Evolutionary conservation across 2,113 vertebrate species (phyloP).

Genomic region (Otis tarda): DNA sequence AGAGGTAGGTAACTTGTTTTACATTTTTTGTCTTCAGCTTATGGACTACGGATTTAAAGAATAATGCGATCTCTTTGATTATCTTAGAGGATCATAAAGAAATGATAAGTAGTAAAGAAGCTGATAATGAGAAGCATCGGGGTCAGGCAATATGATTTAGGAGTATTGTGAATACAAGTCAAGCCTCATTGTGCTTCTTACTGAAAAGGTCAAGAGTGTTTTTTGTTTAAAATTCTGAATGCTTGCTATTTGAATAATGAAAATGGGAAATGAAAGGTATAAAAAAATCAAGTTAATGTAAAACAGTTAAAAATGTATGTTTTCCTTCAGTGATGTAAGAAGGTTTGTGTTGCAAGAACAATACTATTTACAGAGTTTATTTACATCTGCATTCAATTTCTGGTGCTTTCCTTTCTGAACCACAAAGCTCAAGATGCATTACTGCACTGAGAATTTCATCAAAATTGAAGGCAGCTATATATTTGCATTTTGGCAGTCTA

Average conservation of each 20-base stretch:
- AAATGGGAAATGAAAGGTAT: background rate
- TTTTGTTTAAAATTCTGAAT: background rate
- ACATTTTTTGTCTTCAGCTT: background rate
- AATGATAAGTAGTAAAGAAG: background rate
- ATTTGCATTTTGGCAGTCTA: background rate
- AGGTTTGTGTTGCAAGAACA: background rate
- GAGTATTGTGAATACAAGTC: background rate
- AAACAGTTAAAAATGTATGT: background rate
- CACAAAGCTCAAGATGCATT: background rate
- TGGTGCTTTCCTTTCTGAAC: background rate
- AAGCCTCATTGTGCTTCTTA: background rate
- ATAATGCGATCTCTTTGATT: background rate
- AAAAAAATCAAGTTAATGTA: background rate
- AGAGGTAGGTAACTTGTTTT: background rate
- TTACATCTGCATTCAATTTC: constrained; percentile 27
- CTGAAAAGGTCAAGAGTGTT: background rate
- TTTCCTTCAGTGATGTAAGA: background rate
- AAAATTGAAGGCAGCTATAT: background rate
- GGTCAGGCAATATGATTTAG: background rate
- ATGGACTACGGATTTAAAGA: background rate
- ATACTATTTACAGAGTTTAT: background rate
- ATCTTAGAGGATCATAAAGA: background rate
- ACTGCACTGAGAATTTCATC: background rate
- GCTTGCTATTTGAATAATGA: background rate
- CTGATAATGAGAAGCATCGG: background rate